Evolutionary conservation across 2,888 invertebrate species (phyloP).

Genomic region (Ceramica pisi): DNA sequence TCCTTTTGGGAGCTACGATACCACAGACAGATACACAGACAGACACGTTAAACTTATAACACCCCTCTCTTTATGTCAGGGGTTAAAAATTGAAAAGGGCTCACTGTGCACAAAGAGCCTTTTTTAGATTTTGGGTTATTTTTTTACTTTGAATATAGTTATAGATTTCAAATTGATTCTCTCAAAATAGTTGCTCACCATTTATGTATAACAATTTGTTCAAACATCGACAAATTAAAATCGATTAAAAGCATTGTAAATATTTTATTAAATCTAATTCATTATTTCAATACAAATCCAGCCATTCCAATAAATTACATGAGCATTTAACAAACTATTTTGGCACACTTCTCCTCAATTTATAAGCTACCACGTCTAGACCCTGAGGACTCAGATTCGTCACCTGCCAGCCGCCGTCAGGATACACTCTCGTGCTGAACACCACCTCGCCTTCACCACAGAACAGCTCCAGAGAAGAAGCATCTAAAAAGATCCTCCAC

Average conservation of each 20-base stretch:
- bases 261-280: not conserved
- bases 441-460: slow-evolving; percentile 88
- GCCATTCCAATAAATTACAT: not conserved
- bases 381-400: slow-evolving; percentile 79
- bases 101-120: no score
- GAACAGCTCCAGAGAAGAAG: slow-evolving; percentile 86
- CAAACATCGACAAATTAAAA: not conserved
- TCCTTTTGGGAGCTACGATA: no score
- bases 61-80: no score
- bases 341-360: slow-evolving; percentile 80
- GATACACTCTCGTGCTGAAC: slow-evolving; percentile 84
- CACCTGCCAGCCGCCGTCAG: slow-evolving; percentile 81
- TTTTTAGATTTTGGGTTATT: no score
- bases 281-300: not conserved
- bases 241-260: not conserved
- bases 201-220: not conserved
- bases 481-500: slow-evolving; percentile 84
- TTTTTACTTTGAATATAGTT: no score
- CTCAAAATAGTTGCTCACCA: not conserved
- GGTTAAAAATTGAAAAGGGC: no score
- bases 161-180: no score
- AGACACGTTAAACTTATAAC: no score
- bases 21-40: no score
- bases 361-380: slow-evolving; percentile 77
- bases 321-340: slow-evolving; percentile 55